Conservation (phyloP, 2,797 vertebrate genomes). For the Falco peregrinus region DNA sequence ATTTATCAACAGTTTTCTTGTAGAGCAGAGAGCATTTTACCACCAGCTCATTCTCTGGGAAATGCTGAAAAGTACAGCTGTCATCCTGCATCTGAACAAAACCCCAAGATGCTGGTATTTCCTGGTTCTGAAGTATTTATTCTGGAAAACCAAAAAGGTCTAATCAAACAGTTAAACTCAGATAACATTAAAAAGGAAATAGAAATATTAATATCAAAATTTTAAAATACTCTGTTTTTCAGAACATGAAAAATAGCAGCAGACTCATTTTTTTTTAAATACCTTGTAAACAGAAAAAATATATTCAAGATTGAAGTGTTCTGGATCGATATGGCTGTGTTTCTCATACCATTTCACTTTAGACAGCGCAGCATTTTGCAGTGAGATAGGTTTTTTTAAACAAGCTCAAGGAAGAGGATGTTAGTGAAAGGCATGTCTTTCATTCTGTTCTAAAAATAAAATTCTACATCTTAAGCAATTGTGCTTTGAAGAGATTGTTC, state of each 20-base stretch:
- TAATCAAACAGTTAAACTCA: not conserved
- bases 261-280: not conserved
- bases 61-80: not conserved
- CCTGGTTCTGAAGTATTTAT: not conserved
- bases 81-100: not conserved
- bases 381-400: not conserved
- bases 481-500: not conserved
- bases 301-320: not conserved
- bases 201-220: not conserved
- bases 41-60: not conserved
- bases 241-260: not conserved
- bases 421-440: not conserved
- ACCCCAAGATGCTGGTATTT: not conserved
- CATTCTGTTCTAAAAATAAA: not conserved
- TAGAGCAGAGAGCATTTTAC: not conserved
- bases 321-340: not conserved
- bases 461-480: not conserved
- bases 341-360: not conserved
- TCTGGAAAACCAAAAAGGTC: not conserved
- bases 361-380: not conserved
- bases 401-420: not conserved
- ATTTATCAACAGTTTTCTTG: not conserved
- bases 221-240: not conserved
- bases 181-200: not conserved
- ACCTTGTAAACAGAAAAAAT: not conserved